Evolutionary conservation across 92 coral and sea anemone genomes (phyloP), one percentile per base, ranked within the genome.

Genomic region (Plumapathes pennacea): DNA sequence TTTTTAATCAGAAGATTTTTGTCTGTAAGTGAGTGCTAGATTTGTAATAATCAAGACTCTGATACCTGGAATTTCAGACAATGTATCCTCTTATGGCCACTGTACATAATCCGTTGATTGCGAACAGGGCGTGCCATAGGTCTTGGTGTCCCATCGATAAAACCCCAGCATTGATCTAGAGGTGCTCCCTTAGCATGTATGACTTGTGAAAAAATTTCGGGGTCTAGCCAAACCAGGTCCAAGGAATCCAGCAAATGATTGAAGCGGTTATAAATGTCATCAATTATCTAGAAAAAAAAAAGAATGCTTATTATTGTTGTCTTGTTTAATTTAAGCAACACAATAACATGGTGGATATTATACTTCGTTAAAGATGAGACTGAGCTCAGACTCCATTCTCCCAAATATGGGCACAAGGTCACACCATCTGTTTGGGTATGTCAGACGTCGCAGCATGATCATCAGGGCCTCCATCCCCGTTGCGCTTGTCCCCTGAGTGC

Each of bases 221-320:
- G 68, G 39, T 67, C 49, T 47, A 76, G 45, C 69, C 83, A 56
- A 46, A 58, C 83, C 50, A 76, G 54, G 69, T 66, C 76, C 25
- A 76, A 46, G 38, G 56, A 41, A 54, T 40, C 47, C 51, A 57
- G 32, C 47, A 76, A 51, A 49, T 76, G 62, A 62, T 46, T 50
- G 33, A 60, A 63, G 42, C 74, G 42, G 64, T 63, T 66, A 32
- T 81, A 61, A 30, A 81, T 73, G 46, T 74, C 82, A 60, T 81
- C 88, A 41, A 52, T 47, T 38, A 72, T 52, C 88, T 73, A 60
- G 53, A 65, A 73, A n/a, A n/a, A n/a, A n/a, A n/a, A n/a, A n/a
- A n/a, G n/a, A n/a, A n/a, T n/a, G n/a, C n/a, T n/a, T n/a, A n/a
- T n/a, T n/a, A n/a, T n/a, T n/a, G n/a, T n/a, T n/a, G n/a, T n/a